A percentile compares a stretch with the other conserved stretches of the same genome.
These are phyloP conservation scores for Ageneiosus marmoratus DNA, from an alignment of 2,113 vertebrate genomes.

Conservation along the genomic window DNA sequence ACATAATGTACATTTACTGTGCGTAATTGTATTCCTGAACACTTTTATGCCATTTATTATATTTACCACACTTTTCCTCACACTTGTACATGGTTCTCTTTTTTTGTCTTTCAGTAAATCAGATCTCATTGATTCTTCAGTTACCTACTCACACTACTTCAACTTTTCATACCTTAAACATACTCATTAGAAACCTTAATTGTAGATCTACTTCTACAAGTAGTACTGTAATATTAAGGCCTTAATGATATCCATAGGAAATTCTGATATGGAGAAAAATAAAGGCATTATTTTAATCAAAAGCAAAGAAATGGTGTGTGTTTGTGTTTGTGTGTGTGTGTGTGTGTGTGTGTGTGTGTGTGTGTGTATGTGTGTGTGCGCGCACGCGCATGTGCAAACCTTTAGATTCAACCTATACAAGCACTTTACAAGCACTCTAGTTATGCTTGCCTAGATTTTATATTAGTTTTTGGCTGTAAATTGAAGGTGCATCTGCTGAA, in stretches of 20 bases:
- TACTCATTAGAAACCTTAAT: not conserved
- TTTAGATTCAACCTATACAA: not conserved
- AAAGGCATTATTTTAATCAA: not conserved
- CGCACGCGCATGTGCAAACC: too few relatives aligned
- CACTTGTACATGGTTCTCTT: not conserved
- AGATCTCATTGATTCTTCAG: not conserved
- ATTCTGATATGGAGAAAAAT: not conserved
- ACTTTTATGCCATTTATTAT: not conserved
- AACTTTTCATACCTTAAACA: not conserved
- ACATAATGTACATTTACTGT: too few relatives aligned
- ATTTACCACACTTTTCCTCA: not conserved
- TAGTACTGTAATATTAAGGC: not conserved
- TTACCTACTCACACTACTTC: not conserved
- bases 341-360: not conserved
- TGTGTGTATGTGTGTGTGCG: too few relatives aligned
- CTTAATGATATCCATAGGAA: not conserved
- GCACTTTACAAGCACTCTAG: not conserved
- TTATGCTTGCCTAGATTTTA: not conserved
- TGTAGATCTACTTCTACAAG: not conserved
- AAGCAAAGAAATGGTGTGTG: not conserved
- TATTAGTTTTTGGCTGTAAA: not conserved
- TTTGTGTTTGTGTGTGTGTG: too few relatives aligned
- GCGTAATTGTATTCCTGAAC: not conserved
- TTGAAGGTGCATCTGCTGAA: not conserved
- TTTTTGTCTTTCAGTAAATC: not conserved